These are phyloP conservation scores for Caranx ignobilis DNA, from an alignment of 2,113 vertebrate species.

Conservation along the genomic window DNA sequence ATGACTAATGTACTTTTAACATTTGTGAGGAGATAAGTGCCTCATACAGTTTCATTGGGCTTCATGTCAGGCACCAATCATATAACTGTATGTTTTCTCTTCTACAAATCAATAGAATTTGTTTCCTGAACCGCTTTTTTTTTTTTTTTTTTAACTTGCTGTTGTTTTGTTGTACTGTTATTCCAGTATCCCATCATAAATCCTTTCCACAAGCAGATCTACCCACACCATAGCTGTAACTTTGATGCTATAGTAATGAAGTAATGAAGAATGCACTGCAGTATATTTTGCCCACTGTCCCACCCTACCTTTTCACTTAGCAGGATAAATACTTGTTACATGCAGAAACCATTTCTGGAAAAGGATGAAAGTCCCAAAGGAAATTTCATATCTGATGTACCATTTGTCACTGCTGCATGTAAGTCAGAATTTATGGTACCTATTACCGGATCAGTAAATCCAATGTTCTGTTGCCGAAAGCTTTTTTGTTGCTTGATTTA, in stretches of 20 bases:
- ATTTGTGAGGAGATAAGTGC: neutral
- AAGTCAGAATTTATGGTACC: conserved; percentile 81
- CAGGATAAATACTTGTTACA: conserved; percentile 75
- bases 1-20: neutral
- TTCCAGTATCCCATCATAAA: conserved; percentile 58
- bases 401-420: conserved; percentile 77
- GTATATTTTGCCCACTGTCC: conserved; percentile 47
- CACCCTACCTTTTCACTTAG: conserved; percentile 74
- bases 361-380: conserved; percentile 74
- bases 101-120: conserved; percentile 36
- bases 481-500: conserved; percentile 79
- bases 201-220: conserved; percentile 34
- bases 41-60: neutral
- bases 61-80: neutral
- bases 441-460: conserved; percentile 82
- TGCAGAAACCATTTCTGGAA: conserved; percentile 72
- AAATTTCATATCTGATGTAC: conserved; percentile 81
- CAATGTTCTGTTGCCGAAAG: conserved; percentile 78
- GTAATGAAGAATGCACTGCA: conserved; percentile 56
- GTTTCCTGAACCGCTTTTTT: conserved; percentile 39
- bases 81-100: neutral
- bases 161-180: conserved; percentile 21
- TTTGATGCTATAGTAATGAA: conserved; percentile 52
- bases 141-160: too few relatives aligned
- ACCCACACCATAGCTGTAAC: conserved; percentile 30